Conservation (phyloP, 2,888 invertebrate species). For the Drosophila testacea region DNA sequence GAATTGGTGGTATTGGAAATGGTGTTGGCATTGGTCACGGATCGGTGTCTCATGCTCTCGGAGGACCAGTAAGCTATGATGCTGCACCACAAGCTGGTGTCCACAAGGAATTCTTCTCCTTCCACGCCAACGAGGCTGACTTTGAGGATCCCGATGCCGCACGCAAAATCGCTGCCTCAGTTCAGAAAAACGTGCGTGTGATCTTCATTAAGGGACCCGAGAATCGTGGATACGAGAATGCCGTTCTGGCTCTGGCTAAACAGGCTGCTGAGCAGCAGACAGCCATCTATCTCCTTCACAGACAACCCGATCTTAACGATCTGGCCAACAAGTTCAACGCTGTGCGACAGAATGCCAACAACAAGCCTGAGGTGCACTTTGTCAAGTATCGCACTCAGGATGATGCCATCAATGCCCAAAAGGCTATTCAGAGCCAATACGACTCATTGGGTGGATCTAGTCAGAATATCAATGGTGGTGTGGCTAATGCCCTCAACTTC, state of each 20-base stretch:
- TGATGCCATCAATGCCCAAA: constrained; percentile 78
- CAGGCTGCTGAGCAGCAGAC: constrained; percentile 79
- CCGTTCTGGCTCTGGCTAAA: constrained; percentile 76
- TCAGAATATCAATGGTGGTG: constrained; percentile 68
- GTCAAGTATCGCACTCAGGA: constrained; percentile 79
- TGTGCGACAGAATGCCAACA: constrained; percentile 63
- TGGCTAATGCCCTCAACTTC: constrained; percentile 80
- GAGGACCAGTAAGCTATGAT: constrained; percentile 57
- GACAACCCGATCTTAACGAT: constrained; percentile 74
- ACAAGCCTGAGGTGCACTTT: constrained; percentile 77
- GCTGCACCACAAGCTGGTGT: constrained; percentile 62
- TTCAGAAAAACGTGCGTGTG: constrained; percentile 76
- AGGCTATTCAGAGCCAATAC: constrained; percentile 76
- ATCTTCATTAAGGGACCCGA: constrained; percentile 80
- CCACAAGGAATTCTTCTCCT: constrained; percentile 75
- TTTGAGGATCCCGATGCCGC: constrained; percentile 66
- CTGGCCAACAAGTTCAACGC: constrained; percentile 76
- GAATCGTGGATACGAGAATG: constrained; percentile 76
- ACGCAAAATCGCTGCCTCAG: constrained; percentile 57
- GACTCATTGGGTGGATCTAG: constrained; percentile 69
- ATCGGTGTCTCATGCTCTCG: constrained; percentile 28
- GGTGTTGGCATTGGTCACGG: constrained; percentile 7
- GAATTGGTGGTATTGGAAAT: constrained; percentile 20
- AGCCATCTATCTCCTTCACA: constrained; percentile 78
- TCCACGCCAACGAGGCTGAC: constrained; percentile 74